Evolutionary conservation across 2,113 vertebrate genomes (phyloP), one percentile per base, ranked within the genome.

Genomic region (Nothobranchius kuhntae): DNA sequence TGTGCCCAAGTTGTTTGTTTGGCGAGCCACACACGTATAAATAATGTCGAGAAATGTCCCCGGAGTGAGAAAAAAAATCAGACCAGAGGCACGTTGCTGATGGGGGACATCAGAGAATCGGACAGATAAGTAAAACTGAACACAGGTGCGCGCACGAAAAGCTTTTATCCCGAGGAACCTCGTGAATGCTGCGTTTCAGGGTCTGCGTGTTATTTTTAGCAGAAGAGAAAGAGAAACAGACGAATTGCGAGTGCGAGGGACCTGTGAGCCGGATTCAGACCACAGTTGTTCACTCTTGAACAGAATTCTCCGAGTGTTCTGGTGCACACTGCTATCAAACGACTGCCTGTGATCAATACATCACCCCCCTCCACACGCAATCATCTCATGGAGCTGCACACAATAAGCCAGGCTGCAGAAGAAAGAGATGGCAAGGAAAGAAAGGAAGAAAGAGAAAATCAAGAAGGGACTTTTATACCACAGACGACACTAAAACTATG

Each of bases 341-440:
- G 87, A 63, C 78, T 62, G 77, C 66, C 77, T 56, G 72, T 83
- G 84, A 91, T 91, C 89, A 83, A 90, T 90, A 89, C 58, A 74
- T 81, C 80, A 68, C 78, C 81, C 64, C 21, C 79, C 82, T 81
- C 84, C 86, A 60, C 85, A 78, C 80, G 86, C 83, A 87, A 86
- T 88, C 87, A 86, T 67, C 86, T 73, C 82, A 53, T 30, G 82
- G 72, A 80, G 84, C 73, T n/a, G 30, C 71, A 71, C 81, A 86
- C 85, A 85, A 85, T 89, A 72, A 87, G 53, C 51, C 61, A n/a
- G 53, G 53, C 68, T 63, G 68, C 13, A 65, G 70, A 77, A 82
- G 61, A 80, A 72, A 69, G 50, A 61, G 51, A 62, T 2, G 38
- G 21, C 11, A 46, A 17, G 15, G 15, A 48, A 53, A 17, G 17